Conservation (phyloP, 2,888 invertebrate genomes). For the Abscondita cerata region DNA sequence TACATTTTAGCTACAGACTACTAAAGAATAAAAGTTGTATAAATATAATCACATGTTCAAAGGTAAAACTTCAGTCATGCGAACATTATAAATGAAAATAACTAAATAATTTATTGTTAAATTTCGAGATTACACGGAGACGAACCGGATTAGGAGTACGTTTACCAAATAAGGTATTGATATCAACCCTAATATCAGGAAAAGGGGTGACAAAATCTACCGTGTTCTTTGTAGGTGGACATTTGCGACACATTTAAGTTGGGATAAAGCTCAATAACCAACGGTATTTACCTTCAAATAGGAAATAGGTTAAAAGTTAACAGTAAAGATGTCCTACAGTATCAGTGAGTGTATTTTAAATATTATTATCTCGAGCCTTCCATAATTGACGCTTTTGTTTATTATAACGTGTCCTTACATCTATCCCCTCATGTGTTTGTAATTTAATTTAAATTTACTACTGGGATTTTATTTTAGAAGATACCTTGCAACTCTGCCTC, state of each 20-base stretch:
- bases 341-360: constrained; percentile 23
- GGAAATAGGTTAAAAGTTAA: constrained; percentile 21
- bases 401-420: not conserved
- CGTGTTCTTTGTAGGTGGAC: constrained; percentile 15
- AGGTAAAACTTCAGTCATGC: too few relatives aligned
- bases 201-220: constrained; percentile 27
- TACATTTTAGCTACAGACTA: too few relatives aligned
- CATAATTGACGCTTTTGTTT: not conserved
- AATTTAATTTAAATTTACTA: not conserved
- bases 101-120: constrained; percentile 15
- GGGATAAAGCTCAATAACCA: too few relatives aligned
- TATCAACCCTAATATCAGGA: constrained; percentile 19
- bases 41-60: too few relatives aligned
- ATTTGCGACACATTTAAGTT: too few relatives aligned
- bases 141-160: constrained; percentile 19
- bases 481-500: constrained; percentile 91
- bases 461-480: constrained; percentile 69
- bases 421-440: not conserved
- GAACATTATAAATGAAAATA: not conserved
- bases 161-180: constrained; percentile 35
- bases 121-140: constrained; percentile 20
- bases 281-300: not conserved
- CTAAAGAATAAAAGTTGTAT: too few relatives aligned
- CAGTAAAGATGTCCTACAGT: constrained; percentile 25
- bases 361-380: not conserved